Conservation (phyloP, 2,888 invertebrate genomes). For the Apamea monoglypha region DNA sequence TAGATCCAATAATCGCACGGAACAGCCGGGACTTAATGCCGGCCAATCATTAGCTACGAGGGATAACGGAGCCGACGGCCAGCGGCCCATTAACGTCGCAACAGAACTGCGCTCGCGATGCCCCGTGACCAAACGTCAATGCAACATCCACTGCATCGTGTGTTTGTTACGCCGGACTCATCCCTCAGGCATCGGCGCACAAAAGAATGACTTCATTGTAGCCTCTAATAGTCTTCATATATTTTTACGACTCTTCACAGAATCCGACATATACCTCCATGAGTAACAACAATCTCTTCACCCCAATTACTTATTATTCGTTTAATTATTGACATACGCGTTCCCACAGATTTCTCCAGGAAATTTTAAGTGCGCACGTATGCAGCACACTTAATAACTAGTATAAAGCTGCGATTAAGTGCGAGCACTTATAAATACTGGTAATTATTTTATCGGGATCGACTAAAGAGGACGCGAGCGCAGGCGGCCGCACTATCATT, state of each 20-base stretch:
- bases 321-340: constrained; percentile 77
- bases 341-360: constrained; percentile 81
- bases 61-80: constrained; percentile 89
- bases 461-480: constrained; percentile 85
- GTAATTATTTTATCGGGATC: constrained; percentile 88
- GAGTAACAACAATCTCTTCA: constrained; percentile 54
- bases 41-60: constrained; percentile 90
- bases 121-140: constrained; percentile 90
- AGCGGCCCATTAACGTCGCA: constrained; percentile 81
- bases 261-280: constrained; percentile 66
- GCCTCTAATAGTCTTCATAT: constrained; percentile 75
- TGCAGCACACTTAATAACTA: constrained; percentile 77
- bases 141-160: constrained; percentile 78
- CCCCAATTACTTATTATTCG: constrained; percentile 75
- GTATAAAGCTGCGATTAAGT: constrained; percentile 83
- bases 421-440: constrained; percentile 86
- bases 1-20: constrained; percentile 90
- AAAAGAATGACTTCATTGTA: constrained; percentile 89
- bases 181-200: constrained; percentile 84
- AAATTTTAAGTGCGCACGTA: constrained; percentile 79
- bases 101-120: constrained; percentile 78
- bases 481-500: constrained; percentile 87
- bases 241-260: constrained; percentile 80
- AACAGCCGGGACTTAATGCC: constrained; percentile 89
- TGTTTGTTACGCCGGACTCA: constrained; percentile 77